A percentile compares a stretch with the other conserved stretches of the same genome.
Evolutionary conservation across 2,888 invertebrate genomes (phyloP).

Genomic region (Caenorhabditis panamensis): DNA sequence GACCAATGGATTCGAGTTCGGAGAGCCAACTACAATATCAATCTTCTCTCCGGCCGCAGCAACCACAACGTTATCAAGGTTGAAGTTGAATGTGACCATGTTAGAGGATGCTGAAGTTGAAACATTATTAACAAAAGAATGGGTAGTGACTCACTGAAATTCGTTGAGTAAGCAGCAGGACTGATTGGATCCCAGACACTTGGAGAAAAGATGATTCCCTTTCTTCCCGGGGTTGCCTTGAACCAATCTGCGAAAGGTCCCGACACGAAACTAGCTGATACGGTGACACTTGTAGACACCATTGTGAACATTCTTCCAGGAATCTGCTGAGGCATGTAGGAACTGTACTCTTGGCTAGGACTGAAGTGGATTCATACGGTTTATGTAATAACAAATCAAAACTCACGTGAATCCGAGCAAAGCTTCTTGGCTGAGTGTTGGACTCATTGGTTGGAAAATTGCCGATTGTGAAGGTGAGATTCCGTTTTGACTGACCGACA

Average conservation of each 20-base stretch:
- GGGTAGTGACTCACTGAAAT: conserved; percentile 9
- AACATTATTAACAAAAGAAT: background rate
- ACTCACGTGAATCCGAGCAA: conserved; percentile 18
- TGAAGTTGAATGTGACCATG: conserved; percentile 8
- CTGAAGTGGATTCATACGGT: too few relatives aligned
- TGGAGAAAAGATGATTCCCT: conserved; percentile 19
- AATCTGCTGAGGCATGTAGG: conserved; percentile 22
- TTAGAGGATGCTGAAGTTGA: background rate
- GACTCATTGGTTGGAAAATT: conserved; percentile 14
- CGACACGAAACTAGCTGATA: background rate
- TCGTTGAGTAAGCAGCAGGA: background rate
- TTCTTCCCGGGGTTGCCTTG: conserved; percentile 10
- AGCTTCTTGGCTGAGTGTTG: background rate
- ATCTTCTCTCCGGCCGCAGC: background rate
- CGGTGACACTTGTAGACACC: background rate
- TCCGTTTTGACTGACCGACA: background rate
- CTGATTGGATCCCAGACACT: conserved; percentile 13
- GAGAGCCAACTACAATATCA: conserved; percentile 15
- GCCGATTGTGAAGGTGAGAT: background rate
- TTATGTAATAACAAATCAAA: background rate
- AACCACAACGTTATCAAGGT: background rate
- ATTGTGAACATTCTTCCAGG: conserved; percentile 21
- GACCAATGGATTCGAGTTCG: background rate
- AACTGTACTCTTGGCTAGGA: background rate
- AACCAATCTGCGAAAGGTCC: background rate